phyloP scores from a whole-genome alignment of 92 coral and sea anemone genomes.

The Scolanthus callimorphus region DNA sequence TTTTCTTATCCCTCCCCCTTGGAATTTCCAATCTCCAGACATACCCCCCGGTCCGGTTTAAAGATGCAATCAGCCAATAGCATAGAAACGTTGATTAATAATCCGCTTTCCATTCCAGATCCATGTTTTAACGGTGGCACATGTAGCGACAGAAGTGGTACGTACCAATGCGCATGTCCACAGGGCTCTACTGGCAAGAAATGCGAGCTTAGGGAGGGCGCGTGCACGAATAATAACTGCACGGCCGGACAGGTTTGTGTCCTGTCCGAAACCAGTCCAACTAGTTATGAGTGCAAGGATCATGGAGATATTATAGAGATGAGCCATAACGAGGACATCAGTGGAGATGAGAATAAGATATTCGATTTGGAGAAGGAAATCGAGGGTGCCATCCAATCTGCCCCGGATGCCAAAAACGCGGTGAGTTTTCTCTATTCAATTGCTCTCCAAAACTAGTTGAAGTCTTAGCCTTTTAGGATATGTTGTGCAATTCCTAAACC shows the following conservation, averaged over 20 bases:
- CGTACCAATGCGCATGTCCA: constrained; percentile 61
- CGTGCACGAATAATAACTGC: constrained; percentile 51
- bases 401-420: constrained; percentile 32
- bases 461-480: too few species aligned
- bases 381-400: constrained; percentile 55
- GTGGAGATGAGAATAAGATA: constrained; percentile 12
- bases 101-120: constrained; percentile 15
- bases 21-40: too few species aligned
- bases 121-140: constrained; percentile 62
- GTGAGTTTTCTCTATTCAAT: too few species aligned
- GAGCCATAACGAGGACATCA: constrained; percentile 18
- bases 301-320: constrained; percentile 30
- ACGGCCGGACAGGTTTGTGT: constrained; percentile 36
- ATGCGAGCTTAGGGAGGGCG: constrained; percentile 46
- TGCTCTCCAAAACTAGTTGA: too few species aligned
- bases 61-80: too few species aligned
- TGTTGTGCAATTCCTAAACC: too few species aligned
- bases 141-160: constrained; percentile 56
- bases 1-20: too few species aligned
- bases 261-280: constrained; percentile 32
- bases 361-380: constrained; percentile 62
- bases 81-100: neutral
- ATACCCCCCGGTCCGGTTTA: too few species aligned
- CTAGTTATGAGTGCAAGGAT: constrained; percentile 36
- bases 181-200: constrained; percentile 52